Evolutionary conservation across 2,797 vertebrate genomes (phyloP), one percentile per base, ranked within the genome.

Genomic region (Buphagus erythrorhynchus): DNA sequence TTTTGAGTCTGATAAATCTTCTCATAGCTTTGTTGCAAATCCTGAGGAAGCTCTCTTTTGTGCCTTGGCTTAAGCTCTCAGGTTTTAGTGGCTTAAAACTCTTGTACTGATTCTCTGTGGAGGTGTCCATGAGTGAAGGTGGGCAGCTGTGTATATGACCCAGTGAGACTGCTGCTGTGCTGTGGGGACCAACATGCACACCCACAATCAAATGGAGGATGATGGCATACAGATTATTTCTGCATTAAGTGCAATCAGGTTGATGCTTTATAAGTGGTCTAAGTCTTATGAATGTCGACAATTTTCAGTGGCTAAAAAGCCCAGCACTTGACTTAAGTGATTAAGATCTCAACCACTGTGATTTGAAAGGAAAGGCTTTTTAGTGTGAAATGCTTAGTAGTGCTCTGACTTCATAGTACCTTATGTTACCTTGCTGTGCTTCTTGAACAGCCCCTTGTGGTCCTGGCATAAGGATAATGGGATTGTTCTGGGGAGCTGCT

Each of bases 101-200:
- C 21, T 35, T 16, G 31, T 0, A 9, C 3, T 43, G 36, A 4
- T 24, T 40, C 1, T 40, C 10, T 40, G 25, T 45, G 42, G 26
- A 20, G 36, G 9, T 16, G 33, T 25, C 63, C 0, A 0, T 3
- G 45, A 29, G 48, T 13, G 40, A 48, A n/a, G 29, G 13, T 31
- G 25, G 52, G 45, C 25, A 40, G 19, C 28, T 65, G n/a, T 3
- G 21, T 25, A 3, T 10, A 5, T 0, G 2, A 22, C 11, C 7
- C 9, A 14, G 26, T 1, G 25, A 58, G 29, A 2, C 19, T 6
- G 29, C 3, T 57, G 33, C 20, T 42, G 26, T 26, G 19, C 36
- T 0, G 0, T 9, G 16, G n/a, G 43, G 29, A 24, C 45, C 7
- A 54, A 18, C 1, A 10, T 5, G 33, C 22, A 43, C 20, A 9